Percentiles rank a stretch among this genome's conserved stretches.
Conservation (phyloP, 2,113 vertebrate species). For the Oryzias woworae region DNA sequence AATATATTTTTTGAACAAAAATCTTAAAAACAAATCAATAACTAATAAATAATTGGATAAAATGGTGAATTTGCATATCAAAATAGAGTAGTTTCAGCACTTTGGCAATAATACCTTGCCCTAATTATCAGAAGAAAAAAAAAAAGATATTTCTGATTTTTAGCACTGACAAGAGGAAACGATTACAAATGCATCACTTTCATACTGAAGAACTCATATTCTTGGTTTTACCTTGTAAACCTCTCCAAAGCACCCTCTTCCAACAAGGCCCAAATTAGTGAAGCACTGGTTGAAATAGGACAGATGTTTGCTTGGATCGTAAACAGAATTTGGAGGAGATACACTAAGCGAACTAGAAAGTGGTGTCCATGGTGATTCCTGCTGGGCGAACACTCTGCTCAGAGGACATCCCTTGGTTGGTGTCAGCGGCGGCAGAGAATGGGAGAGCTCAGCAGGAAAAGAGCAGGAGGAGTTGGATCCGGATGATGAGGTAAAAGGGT, state of each 20-base stretch:
- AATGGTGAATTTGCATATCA: no score
- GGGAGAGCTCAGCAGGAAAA: constrained; percentile 59
- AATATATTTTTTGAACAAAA: no score
- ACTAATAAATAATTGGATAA: no score
- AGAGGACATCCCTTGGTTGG: constrained; percentile 80
- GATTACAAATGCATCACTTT: background rate
- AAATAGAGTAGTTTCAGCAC: no score
- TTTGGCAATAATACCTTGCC: no score
- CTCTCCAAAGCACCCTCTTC: constrained; percentile 87
- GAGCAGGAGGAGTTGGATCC: constrained; percentile 65
- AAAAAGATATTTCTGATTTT: background rate
- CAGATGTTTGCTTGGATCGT: constrained; percentile 79
- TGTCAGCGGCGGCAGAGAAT: constrained; percentile 76
- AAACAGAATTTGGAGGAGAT: constrained; percentile 63
- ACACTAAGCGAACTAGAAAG: constrained; percentile 77
- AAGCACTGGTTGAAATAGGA: constrained; percentile 88
- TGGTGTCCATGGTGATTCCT: constrained; percentile 74
- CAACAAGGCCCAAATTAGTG: constrained; percentile 82
- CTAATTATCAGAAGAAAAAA: no score
- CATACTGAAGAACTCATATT: background rate
- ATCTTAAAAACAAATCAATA: no score
- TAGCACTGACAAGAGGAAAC: background rate
- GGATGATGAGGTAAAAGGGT: constrained; percentile 72
- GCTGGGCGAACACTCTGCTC: constrained; percentile 82
- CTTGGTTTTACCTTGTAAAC: constrained; percentile 84